Base-by-base conservation (phyloP, 2,797 vertebrate species). In the Muraenolepis orangiensis region DNA sequence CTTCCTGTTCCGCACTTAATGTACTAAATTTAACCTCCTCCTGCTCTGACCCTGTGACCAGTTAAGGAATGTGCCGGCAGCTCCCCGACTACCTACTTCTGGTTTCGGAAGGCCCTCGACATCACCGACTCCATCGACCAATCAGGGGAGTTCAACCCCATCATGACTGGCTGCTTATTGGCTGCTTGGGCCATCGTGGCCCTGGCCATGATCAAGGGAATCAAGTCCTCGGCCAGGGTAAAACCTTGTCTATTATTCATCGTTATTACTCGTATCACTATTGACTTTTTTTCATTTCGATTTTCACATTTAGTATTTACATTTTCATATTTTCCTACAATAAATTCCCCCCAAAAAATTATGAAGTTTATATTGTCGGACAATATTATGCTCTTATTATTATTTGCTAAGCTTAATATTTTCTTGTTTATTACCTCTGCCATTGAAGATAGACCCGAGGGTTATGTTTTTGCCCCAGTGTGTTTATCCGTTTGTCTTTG, bases 141-240 rank as follows among this genome's bases (percentile, higher is more conserved):
- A 23, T 91, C 91, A 0, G 93, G 92, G 73, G 87, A 90, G 73
- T 91, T 92, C 6, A 94, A 95, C 81, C 84, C 84, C 30, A 86
- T 94, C 73, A 95, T 95, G 89, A 93, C 92, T 0, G 93, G 94
- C 51, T 95, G 94, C 76, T 90, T 96, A 66, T 73, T 95, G 75
- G 94, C 92, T 1, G 94, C 95, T 29, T 96, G 95, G 95, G 69
- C 85, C 6, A 89, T 95, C 2, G 95, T 96, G 20, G 90, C 93
- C 20, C 85, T 94, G 42, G 95, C 94, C 12, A 95, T 96, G 95
- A 95, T 96, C 83, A 95, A 95, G 80, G 95, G 95, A 76, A 96
- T 96, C 86, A 95, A 95, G 89, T 95, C 95, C 0, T 96, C 95
- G 29, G 95, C 94, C 68, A 95, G 85, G 92, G 95, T 95, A 74